Conservation (phyloP, 2,797 vertebrate species). For the Halcyon chelicuti region DNA sequence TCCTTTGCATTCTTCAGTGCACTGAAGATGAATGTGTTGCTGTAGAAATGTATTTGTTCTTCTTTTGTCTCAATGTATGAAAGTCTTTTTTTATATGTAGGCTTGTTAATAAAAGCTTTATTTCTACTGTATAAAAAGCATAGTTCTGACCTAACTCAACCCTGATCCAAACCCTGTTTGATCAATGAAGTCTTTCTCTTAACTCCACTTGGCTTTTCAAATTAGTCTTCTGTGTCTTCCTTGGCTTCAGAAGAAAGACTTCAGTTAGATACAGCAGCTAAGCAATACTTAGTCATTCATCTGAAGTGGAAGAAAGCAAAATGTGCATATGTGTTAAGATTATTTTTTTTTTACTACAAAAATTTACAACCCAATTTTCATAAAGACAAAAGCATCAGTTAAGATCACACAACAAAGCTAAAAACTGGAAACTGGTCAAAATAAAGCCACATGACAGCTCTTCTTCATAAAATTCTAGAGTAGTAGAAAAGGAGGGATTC, state of each 20-base stretch:
- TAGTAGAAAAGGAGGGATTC: neutral
- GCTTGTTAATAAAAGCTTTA: neutral
- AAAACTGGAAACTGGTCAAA: neutral
- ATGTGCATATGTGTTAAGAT: neutral
- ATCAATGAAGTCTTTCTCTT: neutral
- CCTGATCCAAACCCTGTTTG: neutral
- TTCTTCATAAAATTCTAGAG: neutral
- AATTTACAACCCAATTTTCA: neutral
- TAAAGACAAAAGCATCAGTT: neutral
- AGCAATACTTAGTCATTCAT: neutral
- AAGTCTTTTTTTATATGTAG: neutral
- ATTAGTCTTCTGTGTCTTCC: neutral
- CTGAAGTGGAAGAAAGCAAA: neutral
- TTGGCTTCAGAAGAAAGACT: neutral
- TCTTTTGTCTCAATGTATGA: neutral
- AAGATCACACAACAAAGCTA: neutral
- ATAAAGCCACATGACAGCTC: neutral
- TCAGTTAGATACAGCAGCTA: neutral
- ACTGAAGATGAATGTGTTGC: neutral
- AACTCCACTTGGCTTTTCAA: neutral
- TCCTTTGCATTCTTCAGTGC: neutral
- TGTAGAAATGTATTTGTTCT: neutral
- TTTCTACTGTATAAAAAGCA: neutral
- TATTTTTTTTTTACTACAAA: neutral
- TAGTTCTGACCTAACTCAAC: neutral